phyloP scores from a whole-genome alignment of 2,113 vertebrate genomes.

The Geococcyx californianus region DNA sequence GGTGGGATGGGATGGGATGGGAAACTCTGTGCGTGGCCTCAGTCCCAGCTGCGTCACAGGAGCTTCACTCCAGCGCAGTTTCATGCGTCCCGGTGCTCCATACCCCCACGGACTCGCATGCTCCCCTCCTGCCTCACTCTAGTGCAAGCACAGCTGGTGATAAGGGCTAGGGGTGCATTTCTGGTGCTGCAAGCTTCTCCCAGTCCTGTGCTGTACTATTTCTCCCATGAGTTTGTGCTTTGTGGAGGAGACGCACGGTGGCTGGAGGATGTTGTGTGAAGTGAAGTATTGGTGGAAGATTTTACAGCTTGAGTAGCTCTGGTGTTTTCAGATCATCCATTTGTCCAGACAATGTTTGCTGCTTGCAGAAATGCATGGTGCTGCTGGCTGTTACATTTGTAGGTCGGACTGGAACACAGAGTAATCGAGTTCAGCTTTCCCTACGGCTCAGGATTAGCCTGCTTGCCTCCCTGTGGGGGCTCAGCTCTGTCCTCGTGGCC shows the following conservation, averaged over 20 bases:
- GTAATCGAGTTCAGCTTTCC: background rate
- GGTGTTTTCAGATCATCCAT: background rate
- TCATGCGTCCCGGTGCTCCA: background rate
- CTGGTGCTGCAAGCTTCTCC: background rate
- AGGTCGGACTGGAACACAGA: background rate
- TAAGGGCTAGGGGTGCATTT: background rate
- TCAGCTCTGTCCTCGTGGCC: accelerated
- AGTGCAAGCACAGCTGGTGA: accelerated
- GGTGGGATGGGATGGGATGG: no score
- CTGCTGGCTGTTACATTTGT: background rate
- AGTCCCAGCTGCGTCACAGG: background rate
- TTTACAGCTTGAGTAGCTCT: background rate
- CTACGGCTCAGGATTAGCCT: background rate
- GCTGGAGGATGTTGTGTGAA: background rate
- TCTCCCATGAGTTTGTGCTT: background rate
- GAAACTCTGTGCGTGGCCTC: background rate
- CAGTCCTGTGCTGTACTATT: accelerated
- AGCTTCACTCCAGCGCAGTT: background rate
- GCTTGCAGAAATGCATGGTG: background rate
- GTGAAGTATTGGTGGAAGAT: background rate
- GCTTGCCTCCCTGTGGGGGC: accelerated
- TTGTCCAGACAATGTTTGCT: background rate
- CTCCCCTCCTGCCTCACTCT: accelerated
- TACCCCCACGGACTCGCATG: accelerated
- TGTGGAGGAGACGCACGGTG: accelerated